Conservation (phyloP, 1,140 invertebrate species). For the Palaemon carinicauda region DNA sequence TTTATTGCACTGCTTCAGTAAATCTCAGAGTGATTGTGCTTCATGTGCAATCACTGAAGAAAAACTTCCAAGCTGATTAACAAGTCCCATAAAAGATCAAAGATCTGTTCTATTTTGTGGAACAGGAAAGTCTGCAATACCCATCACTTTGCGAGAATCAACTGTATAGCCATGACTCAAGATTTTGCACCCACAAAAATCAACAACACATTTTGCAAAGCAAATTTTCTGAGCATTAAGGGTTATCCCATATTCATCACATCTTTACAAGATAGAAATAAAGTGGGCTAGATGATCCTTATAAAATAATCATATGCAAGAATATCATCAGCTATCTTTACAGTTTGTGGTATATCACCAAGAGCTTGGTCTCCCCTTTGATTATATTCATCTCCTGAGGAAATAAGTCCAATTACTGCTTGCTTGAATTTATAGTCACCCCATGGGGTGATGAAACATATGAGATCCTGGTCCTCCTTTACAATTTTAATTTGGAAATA, state of each 20-base stretch:
- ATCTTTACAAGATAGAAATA: neutral
- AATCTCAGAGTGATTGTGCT: too few species aligned
- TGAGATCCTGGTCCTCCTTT: conserved; percentile 50
- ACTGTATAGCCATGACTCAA: neutral
- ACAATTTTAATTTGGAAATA: conserved; percentile 62
- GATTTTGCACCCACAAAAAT: conserved; percentile 50
- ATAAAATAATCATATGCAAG: too few species aligned
- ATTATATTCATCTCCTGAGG: conserved; percentile 60
- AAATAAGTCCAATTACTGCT: conserved; percentile 48
- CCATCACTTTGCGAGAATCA: too few species aligned
- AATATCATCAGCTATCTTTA: neutral
- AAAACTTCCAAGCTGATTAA: too few species aligned
- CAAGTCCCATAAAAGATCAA: conserved; percentile 33
- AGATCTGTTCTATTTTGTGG: conserved; percentile 1
- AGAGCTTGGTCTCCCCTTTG: conserved; percentile 46
- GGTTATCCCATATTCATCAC: conserved; percentile 51
- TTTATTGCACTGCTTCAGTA: too few species aligned
- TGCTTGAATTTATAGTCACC: conserved; percentile 34
- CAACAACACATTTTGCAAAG: conserved; percentile 60
- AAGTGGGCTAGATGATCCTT: neutral
- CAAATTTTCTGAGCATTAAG: too few species aligned
- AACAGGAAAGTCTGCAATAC: conserved; percentile 9
- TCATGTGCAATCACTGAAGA: too few species aligned
- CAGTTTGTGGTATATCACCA: conserved; percentile 11
- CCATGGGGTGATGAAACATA: conserved; percentile 61